Evolutionary conservation across 2,797 vertebrate species (phyloP).

Genomic region (Euthynnus affinis): DNA sequence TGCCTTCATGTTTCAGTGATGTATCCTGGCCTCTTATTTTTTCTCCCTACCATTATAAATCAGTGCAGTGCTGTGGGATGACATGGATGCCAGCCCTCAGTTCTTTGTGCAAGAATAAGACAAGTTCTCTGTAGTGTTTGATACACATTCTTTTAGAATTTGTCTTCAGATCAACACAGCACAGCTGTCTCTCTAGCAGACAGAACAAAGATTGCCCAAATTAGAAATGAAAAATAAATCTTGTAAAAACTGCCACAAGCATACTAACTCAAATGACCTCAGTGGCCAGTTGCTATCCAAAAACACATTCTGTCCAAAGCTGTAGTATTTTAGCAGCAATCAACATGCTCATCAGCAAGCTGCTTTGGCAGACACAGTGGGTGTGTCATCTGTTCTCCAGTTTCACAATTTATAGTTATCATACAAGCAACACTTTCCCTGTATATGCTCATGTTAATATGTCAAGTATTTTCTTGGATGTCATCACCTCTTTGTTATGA

Average conservation of each 20-base stretch:
- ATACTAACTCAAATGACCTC: constrained; percentile 22
- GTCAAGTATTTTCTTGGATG: constrained; percentile 24
- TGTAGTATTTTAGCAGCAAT: constrained; percentile 39
- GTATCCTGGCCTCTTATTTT: constrained; percentile 67
- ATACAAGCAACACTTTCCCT: constrained; percentile 47
- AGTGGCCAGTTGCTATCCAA: constrained; percentile 29
- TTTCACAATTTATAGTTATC: constrained; percentile 42
- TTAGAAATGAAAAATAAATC: constrained; percentile 65
- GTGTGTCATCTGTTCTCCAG: constrained; percentile 34
- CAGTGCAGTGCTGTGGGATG: constrained; percentile 66
- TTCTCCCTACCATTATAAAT: constrained; percentile 75
- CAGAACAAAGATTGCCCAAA: constrained; percentile 64
- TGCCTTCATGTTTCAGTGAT: constrained; percentile 72
- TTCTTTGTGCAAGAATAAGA: constrained; percentile 66
- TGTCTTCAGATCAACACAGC: constrained; percentile 66
- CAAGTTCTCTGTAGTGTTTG: constrained; percentile 67
- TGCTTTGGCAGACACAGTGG: constrained; percentile 35
- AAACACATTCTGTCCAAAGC: constrained; percentile 41
- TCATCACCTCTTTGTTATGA: constrained; percentile 25
- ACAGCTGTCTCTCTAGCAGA: constrained; percentile 49
- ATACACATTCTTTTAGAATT: constrained; percentile 65
- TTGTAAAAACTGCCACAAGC: not conserved
- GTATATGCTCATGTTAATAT: constrained; percentile 36
- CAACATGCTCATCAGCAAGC: constrained; percentile 44
- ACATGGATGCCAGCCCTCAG: constrained; percentile 66